Base-by-base conservation (phyloP, 2,888 invertebrate genomes). In the Tenthredo scrophulariae region DNA sequence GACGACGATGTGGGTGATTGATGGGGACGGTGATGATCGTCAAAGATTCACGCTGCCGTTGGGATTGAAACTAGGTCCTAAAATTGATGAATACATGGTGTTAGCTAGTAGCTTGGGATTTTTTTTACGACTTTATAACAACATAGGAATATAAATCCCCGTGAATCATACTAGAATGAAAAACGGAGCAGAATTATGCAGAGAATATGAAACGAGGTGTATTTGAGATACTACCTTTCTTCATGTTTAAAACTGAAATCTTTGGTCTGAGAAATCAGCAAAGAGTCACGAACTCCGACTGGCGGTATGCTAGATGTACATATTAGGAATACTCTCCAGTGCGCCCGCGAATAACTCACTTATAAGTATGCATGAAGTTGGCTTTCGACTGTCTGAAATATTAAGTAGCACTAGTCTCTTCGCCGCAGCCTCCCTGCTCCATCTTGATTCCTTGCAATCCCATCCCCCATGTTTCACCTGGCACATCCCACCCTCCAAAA, bases 361-460 rank as follows among this genome's bases (percentile, higher is more conserved):
- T 83, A 89, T 89, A 90, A 91, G 91, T 91, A 90, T 90, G 90
- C 89, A 89, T 91, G 88, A 91, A 91, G 90, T 91, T 91, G 88
- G 87, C 89, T 89, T 86, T 86, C 84, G 83, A 85, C 79, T 70
- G 88, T 87, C 89, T 91, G 91, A 91, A 91, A 91, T 91, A 91
- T 91, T 91, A 91, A 91, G 87, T 88, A 91, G 91, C 86, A 67
- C 83, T 83, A 83, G 83, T 83, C 83, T 65, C 70, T 65, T 83
- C 62, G 15, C 62, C 40, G 80, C 62, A 40, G 80, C 80, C 80
- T 43, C 43, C 80, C n/a, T 62, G 9, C 40, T 54, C 43, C 40
- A 74, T 29, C 77, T 26, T 29, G 22, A 75, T 77, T 77, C 80
- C 62, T 18, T 37, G n/a, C 40, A 62, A 37, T 50, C 18, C 22